Evolutionary conservation across 2,797 vertebrate species (phyloP).

Genomic region (Galaxias olidus): DNA sequence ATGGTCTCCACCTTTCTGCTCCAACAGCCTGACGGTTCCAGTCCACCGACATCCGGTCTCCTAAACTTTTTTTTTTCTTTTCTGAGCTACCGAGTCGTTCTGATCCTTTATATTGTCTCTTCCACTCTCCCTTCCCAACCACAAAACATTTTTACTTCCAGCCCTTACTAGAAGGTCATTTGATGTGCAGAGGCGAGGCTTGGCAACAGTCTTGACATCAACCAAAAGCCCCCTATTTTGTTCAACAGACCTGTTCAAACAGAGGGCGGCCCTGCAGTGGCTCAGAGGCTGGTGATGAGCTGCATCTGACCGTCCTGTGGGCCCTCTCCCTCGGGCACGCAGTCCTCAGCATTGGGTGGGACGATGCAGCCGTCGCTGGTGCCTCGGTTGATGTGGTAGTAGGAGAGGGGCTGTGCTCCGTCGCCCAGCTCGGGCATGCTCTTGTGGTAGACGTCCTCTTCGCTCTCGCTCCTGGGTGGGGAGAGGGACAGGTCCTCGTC

Average conservation of each 20-base stretch:
- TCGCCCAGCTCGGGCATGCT: slow-evolving; percentile 96
- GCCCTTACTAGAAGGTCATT: slow-evolving; percentile 57
- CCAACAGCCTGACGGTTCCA: slow-evolving; percentile 62
- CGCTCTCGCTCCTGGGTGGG: slow-evolving; percentile 81
- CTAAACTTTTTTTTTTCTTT: slow-evolving; percentile 45
- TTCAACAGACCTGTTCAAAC: slow-evolving; percentile 70
- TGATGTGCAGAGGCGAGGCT: slow-evolving; percentile 46
- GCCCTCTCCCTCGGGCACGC: slow-evolving; percentile 82
- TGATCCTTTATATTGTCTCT: slow-evolving; percentile 71
- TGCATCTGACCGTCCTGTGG: slow-evolving; percentile 97
- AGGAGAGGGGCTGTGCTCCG: slow-evolving; percentile 87
- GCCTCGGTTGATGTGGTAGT: slow-evolving; percentile 94
- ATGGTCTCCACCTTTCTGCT: slow-evolving; percentile 51
- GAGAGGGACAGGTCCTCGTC: slow-evolving; percentile 88
- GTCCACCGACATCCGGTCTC: slow-evolving; percentile 63
- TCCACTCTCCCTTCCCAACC: slow-evolving; percentile 51
- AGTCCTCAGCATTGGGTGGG: slow-evolving; percentile 86
- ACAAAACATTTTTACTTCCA: slow-evolving; percentile 59
- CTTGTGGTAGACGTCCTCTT: slow-evolving; percentile 90
- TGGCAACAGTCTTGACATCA: slow-evolving; percentile 54
- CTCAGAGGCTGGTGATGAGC: slow-evolving; percentile 98
- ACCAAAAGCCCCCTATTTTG: slow-evolving; percentile 45
- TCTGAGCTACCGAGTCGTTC: slow-evolving; percentile 60
- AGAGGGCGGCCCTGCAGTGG: slow-evolving; percentile 2
- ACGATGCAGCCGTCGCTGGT: slow-evolving; percentile 93